A percentile compares a stretch with the other conserved stretches of the same genome.
phyloP scores from a whole-genome alignment of 2,113 vertebrate genomes.

The Neogale vison region DNA sequence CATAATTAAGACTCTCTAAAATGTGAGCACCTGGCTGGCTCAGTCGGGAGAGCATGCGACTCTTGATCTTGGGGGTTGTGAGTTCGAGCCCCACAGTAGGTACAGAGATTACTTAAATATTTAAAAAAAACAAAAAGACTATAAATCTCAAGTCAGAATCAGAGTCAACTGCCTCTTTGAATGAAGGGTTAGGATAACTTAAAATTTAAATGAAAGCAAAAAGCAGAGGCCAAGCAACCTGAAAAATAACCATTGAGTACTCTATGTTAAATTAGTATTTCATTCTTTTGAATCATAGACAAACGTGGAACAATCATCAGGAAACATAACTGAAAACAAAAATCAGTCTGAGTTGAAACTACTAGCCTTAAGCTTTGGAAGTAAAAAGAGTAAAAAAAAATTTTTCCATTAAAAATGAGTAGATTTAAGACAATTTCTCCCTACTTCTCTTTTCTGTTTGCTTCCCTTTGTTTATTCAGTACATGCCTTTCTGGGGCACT shows the following conservation, averaged over 20 bases:
- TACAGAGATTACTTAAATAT: neutral
- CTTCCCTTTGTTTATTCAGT: conserved; percentile 28
- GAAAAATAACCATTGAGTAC: conserved; percentile 6
- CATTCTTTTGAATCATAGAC: neutral
- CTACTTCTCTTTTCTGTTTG: neutral
- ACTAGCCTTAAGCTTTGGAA: conserved; percentile 23
- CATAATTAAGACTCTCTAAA: conserved; percentile 14
- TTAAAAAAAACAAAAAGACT: neutral
- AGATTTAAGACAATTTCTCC: neutral
- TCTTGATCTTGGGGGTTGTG: neutral
- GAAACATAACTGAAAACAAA: conserved; percentile 12
- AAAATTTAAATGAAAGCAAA: conserved; percentile 37
- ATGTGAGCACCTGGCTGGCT: neutral
- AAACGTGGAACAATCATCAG: neutral
- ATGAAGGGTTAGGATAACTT: conserved; percentile 20
- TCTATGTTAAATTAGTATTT: neutral
- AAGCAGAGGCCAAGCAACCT: neutral
- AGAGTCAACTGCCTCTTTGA: neutral
- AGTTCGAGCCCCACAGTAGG: neutral
- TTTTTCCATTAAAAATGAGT: conserved; percentile 40
- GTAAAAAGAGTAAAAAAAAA: neutral
- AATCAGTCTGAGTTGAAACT: conserved; percentile 10
- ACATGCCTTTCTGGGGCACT: conserved; percentile 38
- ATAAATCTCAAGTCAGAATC: neutral
- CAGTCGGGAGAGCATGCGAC: neutral